Evolutionary conservation across 2,888 invertebrate genomes (phyloP).

Genomic region (Orchestes rusci): DNA sequence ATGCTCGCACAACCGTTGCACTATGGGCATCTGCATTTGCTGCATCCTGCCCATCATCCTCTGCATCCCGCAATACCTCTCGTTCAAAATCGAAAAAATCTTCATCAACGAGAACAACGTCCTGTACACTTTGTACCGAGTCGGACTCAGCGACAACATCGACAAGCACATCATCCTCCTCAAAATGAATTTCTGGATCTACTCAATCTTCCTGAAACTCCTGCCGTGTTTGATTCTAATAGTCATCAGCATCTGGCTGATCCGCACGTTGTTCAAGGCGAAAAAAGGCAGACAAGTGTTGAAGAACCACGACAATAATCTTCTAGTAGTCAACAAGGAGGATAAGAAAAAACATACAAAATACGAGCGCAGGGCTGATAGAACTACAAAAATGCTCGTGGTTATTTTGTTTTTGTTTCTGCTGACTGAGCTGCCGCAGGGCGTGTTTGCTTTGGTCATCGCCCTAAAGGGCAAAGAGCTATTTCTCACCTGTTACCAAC

Average conservation of each 20-base stretch:
- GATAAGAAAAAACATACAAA: slow-evolving; percentile 41
- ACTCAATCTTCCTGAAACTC: slow-evolving; percentile 72
- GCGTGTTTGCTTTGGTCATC: slow-evolving; percentile 52
- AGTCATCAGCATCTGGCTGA: slow-evolving; percentile 62
- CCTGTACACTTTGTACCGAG: slow-evolving; percentile 54
- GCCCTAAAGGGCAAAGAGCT: slow-evolving; percentile 63
- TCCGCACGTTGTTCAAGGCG: slow-evolving; percentile 65
- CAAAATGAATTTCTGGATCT: slow-evolving; percentile 70
- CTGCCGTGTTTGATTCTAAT: slow-evolving; percentile 73
- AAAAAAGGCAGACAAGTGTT: slow-evolving; percentile 66
- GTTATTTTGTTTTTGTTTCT: slow-evolving; percentile 81
- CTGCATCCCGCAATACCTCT: slow-evolving; percentile 78
- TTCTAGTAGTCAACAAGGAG: slow-evolving; percentile 5
- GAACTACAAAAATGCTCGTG: slow-evolving; percentile 84
- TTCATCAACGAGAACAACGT: slow-evolving; percentile 50
- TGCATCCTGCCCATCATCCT: slow-evolving; percentile 71
- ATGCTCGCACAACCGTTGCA: slow-evolving; percentile 72
- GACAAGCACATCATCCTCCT: slow-evolving; percentile 38
- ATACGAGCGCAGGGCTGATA: slow-evolving; percentile 69
- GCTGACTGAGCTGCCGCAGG: slow-evolving; percentile 78
- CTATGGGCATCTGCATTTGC: slow-evolving; percentile 65
- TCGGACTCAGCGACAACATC: slow-evolving; percentile 44
- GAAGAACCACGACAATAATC: slow-evolving; percentile 47
- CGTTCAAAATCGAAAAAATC: slow-evolving; percentile 54
- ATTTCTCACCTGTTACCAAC: slow-evolving; percentile 70